Evolutionary conservation across 2,888 invertebrate species (phyloP), one percentile per base, ranked within the genome.

Genomic region (Augochlorella aurata): DNA sequence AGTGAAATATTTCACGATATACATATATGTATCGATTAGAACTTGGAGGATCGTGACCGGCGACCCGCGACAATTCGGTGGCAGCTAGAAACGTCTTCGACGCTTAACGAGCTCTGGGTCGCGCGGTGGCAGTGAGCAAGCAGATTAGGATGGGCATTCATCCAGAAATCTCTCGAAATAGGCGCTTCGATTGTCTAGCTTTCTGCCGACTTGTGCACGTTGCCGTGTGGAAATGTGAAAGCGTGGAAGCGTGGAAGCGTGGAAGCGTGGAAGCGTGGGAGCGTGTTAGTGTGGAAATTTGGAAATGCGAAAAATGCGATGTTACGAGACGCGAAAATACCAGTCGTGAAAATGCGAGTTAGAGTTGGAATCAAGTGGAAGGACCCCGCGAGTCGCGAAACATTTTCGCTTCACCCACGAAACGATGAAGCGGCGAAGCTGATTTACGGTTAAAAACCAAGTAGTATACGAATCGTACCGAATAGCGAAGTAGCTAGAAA

Each of bases 121-220:
- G 89, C 82, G 73, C 84, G 83, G 88, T 90, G 90, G 83, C 88
- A 86, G 84, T 87, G 87, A 87, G 85, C 85, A 88, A 77, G 83
- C 80, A 88, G 85, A 83, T 87, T 86, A 80, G 81, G 74, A 82
- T 78, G 89, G 86, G 89, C 89, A 82, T 67, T 58, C 68, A 77
- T 87, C 89, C 89, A 90, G 87, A 86, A 89, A 74, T 83, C 80
- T 88, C 90, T 90, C 86, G 88, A 89, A 90, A 90, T 90, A 90
- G 89, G 86, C 86, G 82, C 76, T 84, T 85, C 84, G 84, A 81
- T 84, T 76, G 80, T 81, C 86, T 74, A 67, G 67, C 72, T 77
- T 77, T 71, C n/a, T 67, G 49, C 68, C 45, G 77, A 87, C 80
- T 80, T 44, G 61, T 38, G 69, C 74, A 83, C 78, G 84, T 67